A percentile compares a stretch with the other conserved stretches of the same genome.
Conservation (phyloP, 2,797 vertebrate genomes). For the Oreochromis mossambicus region DNA sequence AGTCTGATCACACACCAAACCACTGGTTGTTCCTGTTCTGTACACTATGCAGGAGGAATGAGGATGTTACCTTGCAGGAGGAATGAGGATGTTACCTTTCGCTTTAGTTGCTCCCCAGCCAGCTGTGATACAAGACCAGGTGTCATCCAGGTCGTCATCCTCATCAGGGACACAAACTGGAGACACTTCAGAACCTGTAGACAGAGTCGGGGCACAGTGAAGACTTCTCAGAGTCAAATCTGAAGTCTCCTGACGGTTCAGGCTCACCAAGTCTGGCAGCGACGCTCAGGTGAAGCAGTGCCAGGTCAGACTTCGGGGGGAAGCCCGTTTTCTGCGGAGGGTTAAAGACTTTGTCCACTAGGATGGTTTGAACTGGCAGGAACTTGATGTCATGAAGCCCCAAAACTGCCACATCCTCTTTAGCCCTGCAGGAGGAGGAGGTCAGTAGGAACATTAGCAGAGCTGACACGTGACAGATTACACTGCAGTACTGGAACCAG, state of each 20-base stretch:
- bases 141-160: slow-evolving; percentile 43
- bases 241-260: neutral
- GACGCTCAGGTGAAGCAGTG: slow-evolving; percentile 52
- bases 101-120: slow-evolving; percentile 60
- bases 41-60: neutral
- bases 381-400: slow-evolving; percentile 59
- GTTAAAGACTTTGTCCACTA: slow-evolving; percentile 46
- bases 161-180: slow-evolving; percentile 64
- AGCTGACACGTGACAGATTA: neutral
- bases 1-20: neutral
- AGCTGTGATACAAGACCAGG: slow-evolving; percentile 61
- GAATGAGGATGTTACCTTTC: slow-evolving; percentile 11
- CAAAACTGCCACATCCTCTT: slow-evolving; percentile 54
- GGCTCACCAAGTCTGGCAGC: slow-evolving; percentile 49
- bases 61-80: slow-evolving; percentile 11
- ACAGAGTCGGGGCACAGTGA: neutral
- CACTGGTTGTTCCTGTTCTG: neutral
- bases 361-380: slow-evolving; percentile 23
- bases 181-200: slow-evolving; percentile 40
- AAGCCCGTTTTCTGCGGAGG: slow-evolving; percentile 15
- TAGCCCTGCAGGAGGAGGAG: slow-evolving; percentile 24
- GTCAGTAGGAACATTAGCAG: neutral
- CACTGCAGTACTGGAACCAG: neutral
- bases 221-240: neutral
- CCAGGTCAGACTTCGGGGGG: slow-evolving; percentile 51